Conservation (phyloP, 2,888 invertebrate species). For the Blastobasis lacticolella region DNA sequence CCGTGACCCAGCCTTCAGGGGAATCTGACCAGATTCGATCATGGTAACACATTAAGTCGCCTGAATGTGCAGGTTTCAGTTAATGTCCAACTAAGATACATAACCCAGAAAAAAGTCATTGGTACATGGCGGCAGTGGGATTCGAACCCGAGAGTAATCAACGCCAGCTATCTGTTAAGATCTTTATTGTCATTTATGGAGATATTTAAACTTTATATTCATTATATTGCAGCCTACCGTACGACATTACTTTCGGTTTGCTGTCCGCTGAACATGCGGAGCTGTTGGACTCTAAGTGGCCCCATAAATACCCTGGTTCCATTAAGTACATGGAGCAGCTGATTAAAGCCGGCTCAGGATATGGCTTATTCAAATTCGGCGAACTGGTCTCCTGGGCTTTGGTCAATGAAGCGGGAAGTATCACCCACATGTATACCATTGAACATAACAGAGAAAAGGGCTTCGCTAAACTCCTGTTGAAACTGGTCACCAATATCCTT, state of each 20-base stretch:
- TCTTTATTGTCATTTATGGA: too few relatives aligned
- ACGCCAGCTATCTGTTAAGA: too few relatives aligned
- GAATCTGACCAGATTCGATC: too few relatives aligned
- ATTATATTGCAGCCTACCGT: conserved; percentile 18
- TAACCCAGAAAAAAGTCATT: too few relatives aligned
- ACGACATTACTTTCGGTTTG: conserved; percentile 17
- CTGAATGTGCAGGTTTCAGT: too few relatives aligned
- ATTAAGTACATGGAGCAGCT: conserved; percentile 6
- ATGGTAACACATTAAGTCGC: too few relatives aligned
- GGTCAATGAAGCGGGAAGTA: conserved; percentile 20
- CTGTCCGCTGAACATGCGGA: conserved; percentile 21
- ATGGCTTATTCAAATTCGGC: conserved; percentile 18
- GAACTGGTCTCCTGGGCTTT: conserved; percentile 22
- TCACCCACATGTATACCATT: conserved; percentile 20
- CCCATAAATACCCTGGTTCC: conserved; percentile 21
- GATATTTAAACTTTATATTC: background rate
- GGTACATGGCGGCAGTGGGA: too few relatives aligned
- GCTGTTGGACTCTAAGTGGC: conserved; percentile 26
- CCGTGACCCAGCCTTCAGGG: too few relatives aligned
- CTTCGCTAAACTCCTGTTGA: conserved; percentile 36
- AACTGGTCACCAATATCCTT: conserved; percentile 32
- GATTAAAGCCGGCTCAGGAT: conserved; percentile 17
- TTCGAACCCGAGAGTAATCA: too few relatives aligned
- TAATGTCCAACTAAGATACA: too few relatives aligned
- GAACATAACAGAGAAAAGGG: conserved; percentile 25